Base-by-base conservation (phyloP, 2,113 vertebrate species). In the Podarcis muralis region DNA sequence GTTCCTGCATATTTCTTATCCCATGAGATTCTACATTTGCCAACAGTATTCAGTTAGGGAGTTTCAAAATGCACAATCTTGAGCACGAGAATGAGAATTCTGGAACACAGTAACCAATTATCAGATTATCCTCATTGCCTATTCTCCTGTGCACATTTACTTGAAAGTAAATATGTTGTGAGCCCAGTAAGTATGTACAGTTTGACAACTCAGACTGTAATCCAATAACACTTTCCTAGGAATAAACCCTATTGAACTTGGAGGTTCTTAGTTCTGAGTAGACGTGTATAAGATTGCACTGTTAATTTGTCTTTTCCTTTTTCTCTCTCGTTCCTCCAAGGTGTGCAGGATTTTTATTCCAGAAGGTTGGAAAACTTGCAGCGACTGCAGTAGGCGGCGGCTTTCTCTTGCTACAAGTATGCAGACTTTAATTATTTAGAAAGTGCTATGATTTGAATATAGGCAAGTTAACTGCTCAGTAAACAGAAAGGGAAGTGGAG, bases 261-360 rank as follows among this genome's bases (percentile, higher is more conserved):
- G 3, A 35, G 72, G 35, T 15, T 20, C 35, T 74, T 74, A 35
- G 15, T 74, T 35, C 72, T 74, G 35, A 6, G 6, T 32, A 35
- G 72, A n/a, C 4, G 15, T 74, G 32, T 74, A n/a, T 74, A 74
- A 35, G 5, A 32, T 74, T 35, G 69, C 30, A 32, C 16, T 74
- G 16, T 35, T 76, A n/a, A 76, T 88, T 57, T 88, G 40, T 66
- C 6, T 53, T 8, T 74, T 13, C 20, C 1, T 32, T 25, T 23
- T 6, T n/a, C 6, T 27, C 27, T 2, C 11, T 12, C 27, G 3
- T 80, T 62, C 30, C 27, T 35, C 53, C 53, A 78, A 98, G 98
- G 98, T 98, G 98, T 92, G 98, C 98, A 25, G 98, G 98, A 25
- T 98, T 97, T 94, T 88, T 98, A 92, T 98, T 98, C 95, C 97